Base-by-base conservation (phyloP, 2,888 invertebrate genomes). In the Aspidapion aeneum region DNA sequence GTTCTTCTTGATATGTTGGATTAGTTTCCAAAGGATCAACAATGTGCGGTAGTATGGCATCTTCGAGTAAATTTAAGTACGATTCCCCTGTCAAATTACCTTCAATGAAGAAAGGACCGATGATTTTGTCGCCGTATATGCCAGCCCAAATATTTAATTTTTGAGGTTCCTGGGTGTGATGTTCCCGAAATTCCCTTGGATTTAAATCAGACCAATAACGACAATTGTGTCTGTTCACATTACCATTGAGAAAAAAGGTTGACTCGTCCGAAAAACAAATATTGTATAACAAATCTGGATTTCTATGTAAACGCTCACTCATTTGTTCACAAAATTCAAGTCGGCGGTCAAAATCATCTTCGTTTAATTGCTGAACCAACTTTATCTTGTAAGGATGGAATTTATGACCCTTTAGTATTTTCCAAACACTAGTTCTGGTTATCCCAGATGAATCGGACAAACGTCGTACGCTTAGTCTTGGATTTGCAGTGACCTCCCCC, bases 201-300 rank as follows among this genome's bases (percentile, higher is more conserved):
- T 61, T 61, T 17, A 51, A 21, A 54, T 9, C 7, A 17, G 19
- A 19, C 65, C 57, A 65, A 54, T 62, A 62, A 48, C 65, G 49
- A 48, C 55, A 62, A 48, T 65, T 58, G 9, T 63, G 63, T 65
- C 55, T 63, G 48, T 62, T 63, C n/a, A 63, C 51, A 56, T 18
- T 51, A 55, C 61, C 61, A 19, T 52, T 5, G 17, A 52, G 17
- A 5, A 5, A 3, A 52, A 52, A 18, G 5, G 52, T 18, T 7
- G 3, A 9, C n/a, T 52, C 52, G 52, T 52, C 52, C 55, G 56
- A 60, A 56, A 62, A 62, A 59, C 17, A 62, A 62, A 50, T 62
- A 59, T 62, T 62, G 50, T 51, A 60, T 21, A 54, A 48, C 21
- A 63, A 59, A 51, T 54, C n/a, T 57, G 22, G 50, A 57, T 56